Conservation (phyloP, 2,113 vertebrate species). For the Patagioenas fasciata region DNA sequence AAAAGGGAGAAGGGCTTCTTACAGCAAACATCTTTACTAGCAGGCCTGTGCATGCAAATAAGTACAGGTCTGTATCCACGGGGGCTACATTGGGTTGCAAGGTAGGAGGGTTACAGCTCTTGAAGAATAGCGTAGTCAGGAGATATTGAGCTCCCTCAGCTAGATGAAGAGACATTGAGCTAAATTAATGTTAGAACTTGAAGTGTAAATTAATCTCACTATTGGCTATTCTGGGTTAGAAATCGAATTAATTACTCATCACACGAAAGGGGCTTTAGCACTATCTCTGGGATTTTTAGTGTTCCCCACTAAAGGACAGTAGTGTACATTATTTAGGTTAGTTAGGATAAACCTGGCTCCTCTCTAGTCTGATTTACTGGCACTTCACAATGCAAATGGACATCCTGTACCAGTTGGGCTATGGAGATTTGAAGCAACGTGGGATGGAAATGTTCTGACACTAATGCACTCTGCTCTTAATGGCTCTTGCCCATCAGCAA, state of each 20-base stretch:
- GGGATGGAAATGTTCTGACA: background rate
- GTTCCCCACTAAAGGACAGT: background rate
- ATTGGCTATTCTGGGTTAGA: background rate
- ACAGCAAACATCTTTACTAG: background rate
- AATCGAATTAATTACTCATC: background rate
- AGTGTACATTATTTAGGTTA: background rate
- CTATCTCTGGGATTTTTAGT: background rate
- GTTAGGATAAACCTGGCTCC: background rate
- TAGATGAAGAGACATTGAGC: background rate
- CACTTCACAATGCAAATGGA: background rate
- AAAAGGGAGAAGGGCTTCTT: background rate
- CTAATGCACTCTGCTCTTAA: background rate
- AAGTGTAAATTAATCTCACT: background rate
- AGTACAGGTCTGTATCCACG: background rate
- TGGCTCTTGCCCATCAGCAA: background rate
- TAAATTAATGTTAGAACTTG: background rate
- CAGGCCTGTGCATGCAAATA: background rate
- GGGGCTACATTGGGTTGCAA: rapidly evolving
- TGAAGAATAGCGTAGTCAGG: background rate
- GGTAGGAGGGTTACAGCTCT: background rate
- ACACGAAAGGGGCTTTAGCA: background rate
- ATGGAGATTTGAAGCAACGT: background rate
- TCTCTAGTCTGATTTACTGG: background rate
- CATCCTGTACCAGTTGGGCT: background rate
- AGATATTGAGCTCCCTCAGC: background rate